Percentiles rank a stretch among this genome's conserved stretches.
phyloP scores from a whole-genome alignment of 2,888 invertebrate genomes.

The Tetropium fuscum region DNA sequence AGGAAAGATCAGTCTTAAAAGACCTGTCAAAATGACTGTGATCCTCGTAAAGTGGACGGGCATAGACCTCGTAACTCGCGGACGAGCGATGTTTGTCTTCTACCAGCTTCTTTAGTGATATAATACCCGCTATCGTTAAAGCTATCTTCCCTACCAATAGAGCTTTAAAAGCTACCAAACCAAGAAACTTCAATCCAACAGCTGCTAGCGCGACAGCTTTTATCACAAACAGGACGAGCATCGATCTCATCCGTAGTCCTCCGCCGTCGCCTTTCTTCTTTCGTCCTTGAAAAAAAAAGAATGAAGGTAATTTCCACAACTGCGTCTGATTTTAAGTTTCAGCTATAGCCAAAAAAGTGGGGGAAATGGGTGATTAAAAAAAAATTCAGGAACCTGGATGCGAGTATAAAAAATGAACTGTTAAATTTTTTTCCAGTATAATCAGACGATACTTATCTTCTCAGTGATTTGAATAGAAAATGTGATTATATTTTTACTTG shows the following conservation, averaged over 20 bases:
- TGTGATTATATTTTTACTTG: no score
- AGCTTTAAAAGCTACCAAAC: conserved; percentile 86
- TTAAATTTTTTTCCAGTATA: no score
- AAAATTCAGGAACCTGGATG: no score
- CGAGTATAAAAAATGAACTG: no score
- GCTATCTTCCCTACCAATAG: conserved; percentile 87
- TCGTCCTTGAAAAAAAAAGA: conserved; percentile 27
- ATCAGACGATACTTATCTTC: no score
- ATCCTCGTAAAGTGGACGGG: conserved; percentile 68
- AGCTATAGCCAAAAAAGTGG: no score
- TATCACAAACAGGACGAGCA: conserved; percentile 81
- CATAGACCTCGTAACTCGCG: conserved; percentile 82
- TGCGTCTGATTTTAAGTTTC: no score
- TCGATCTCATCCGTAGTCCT: conserved; percentile 76
- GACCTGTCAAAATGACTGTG: conserved; percentile 76
- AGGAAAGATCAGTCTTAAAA: conserved; percentile 76
- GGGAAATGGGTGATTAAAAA: no score
- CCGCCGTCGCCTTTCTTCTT: conserved; percentile 67
- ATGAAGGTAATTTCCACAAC: no score
- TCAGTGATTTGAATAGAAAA: no score
- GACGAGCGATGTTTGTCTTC: conserved; percentile 77
- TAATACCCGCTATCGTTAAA: conserved; percentile 79
- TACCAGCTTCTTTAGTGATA: conserved; percentile 80
- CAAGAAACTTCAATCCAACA: conserved; percentile 80
- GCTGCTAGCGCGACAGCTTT: conserved; percentile 85